A percentile compares a stretch with the other conserved stretches of the same genome.
Conservation (phyloP, 2,888 invertebrate genomes). For the Spodoptera exigua region DNA sequence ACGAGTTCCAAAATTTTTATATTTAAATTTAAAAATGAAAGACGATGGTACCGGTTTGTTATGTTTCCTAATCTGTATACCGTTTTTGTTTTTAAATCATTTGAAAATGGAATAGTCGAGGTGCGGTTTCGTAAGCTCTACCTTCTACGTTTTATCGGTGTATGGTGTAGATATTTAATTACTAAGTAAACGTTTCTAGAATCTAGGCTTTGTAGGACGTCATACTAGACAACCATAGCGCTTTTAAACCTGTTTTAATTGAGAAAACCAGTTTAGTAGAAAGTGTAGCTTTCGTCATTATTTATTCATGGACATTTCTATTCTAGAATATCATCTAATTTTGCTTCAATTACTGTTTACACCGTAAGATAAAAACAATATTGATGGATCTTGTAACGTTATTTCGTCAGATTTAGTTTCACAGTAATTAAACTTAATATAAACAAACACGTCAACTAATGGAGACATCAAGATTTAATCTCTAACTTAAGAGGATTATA, state of each 20-base stretch:
- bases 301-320: constrained; percentile 39
- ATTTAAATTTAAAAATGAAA: not conserved
- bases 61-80: no score
- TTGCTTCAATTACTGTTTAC: constrained; percentile 6
- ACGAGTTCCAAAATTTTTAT: not conserved
- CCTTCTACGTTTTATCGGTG: constrained; percentile 5
- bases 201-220: constrained; percentile 33
- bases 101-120: not conserved
- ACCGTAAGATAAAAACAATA: constrained; percentile 13
- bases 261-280: constrained; percentile 61
- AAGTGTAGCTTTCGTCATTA: constrained; percentile 57
- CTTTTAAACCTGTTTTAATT: constrained; percentile 57
- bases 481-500: constrained; percentile 7
- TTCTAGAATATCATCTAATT: constrained; percentile 10
- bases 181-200: constrained; percentile 20
- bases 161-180: constrained; percentile 16
- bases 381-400: constrained; percentile 8
- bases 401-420: constrained; percentile 1
- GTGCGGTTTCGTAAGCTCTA: not conserved
- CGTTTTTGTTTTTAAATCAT: not conserved
- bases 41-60: no score
- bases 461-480: constrained; percentile 9
- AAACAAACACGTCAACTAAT: constrained; percentile 17
- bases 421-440: constrained; percentile 1
- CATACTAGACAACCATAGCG: constrained; percentile 37